Evolutionary conservation across 2,888 invertebrate genomes (phyloP).

Genomic region (Macropis europaea): DNA sequence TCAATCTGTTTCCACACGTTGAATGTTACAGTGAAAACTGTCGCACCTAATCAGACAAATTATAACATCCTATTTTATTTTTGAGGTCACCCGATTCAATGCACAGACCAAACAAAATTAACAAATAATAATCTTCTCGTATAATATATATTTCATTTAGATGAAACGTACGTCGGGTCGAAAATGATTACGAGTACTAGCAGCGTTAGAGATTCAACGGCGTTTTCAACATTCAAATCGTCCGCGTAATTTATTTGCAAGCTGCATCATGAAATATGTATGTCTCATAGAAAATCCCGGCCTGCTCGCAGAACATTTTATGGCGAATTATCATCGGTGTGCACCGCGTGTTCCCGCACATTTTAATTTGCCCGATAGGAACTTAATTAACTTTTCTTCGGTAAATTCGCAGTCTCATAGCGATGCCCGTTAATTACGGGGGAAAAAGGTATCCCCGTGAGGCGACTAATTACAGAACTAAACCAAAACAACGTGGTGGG

Average conservation of each 20-base stretch:
- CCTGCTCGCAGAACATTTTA: no score
- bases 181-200: neutral
- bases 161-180: no score
- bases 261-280: neutral
- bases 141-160: no score
- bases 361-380: conserved; percentile 1
- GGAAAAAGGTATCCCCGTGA: neutral
- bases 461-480: no score
- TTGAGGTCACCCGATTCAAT: no score
- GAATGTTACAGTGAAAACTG: no score
- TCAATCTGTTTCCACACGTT: no score
- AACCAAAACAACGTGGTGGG: no score
- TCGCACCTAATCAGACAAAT: no score
- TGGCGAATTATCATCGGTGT: conserved; percentile 2
- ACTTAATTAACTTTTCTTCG: conserved; percentile 2
- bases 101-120: no score
- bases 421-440: neutral
- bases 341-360: neutral
- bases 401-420: neutral
- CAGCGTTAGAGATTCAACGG: neutral
- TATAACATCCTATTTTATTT: no score
- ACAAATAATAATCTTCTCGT: no score
- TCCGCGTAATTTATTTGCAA: conserved; percentile 1
- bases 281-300: neutral
- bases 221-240: neutral